Conservation (phyloP, 2,888 invertebrate genomes). For the Drosophila histrio region DNA sequence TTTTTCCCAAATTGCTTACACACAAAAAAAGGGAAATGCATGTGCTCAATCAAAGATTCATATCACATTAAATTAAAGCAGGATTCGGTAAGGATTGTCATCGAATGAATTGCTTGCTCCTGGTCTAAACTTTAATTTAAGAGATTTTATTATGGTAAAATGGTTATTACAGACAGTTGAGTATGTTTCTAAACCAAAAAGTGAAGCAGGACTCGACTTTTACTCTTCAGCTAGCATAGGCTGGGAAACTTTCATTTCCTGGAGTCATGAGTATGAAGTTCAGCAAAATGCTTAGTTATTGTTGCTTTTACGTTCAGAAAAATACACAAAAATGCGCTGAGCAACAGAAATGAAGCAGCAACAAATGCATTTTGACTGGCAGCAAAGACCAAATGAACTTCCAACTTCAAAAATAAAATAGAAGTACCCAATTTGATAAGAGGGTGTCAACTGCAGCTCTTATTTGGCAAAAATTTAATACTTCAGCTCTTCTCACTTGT, state of each 20-base stretch:
- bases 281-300: background rate
- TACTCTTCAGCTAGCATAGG: background rate
- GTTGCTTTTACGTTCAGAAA: background rate
- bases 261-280: background rate
- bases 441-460: background rate
- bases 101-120: background rate
- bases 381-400: background rate
- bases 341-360: too few species aligned
- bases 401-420: background rate
- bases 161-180: slow-evolving; percentile 2
- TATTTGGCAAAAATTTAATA: background rate
- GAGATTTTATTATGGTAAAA: slow-evolving; percentile 22
- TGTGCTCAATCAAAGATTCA: background rate
- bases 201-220: background rate
- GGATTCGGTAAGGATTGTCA: background rate
- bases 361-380: background rate
- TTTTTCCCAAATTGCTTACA: background rate
- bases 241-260: background rate
- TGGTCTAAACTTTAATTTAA: slow-evolving; percentile 52
- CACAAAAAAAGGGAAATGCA: background rate
- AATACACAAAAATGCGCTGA: background rate
- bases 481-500: background rate
- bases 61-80: background rate
- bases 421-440: background rate
- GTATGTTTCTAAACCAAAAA: background rate